Base-by-base conservation (phyloP, 2,888 invertebrate species). In the Drosophila falleni region DNA sequence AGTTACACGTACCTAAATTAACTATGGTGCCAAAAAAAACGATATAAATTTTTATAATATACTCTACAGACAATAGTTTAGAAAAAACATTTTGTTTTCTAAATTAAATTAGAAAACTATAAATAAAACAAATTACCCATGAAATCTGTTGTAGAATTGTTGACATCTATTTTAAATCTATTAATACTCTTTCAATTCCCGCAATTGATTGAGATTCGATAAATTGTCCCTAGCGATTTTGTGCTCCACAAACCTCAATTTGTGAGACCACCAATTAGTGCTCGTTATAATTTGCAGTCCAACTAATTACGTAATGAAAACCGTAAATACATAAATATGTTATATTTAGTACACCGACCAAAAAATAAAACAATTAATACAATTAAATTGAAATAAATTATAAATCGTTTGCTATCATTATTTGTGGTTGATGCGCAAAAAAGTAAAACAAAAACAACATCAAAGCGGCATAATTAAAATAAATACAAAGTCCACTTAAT, bases 391-490 rank as follows among this genome's bases (percentile, higher is more conserved):
- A 58, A 69, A 83, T 74, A 64, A 67, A 80, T 82, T 62, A 66
- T 59, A 62, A 71, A 71, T 75, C 49, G 55, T 63, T 65, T 54
- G 53, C 39, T 37, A 69, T 59, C 41, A 49, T 51, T 53, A 55
- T 63, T 53, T 50, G 47, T 26, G 19, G 54, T 35, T 61, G 49
- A 16, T 64, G 56, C 31, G 46, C 42, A 67, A 44, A 49, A 55
- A 23, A 64, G n/a, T 55, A 39, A 59, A 53, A 23, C n/a, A 19
- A 33, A 31, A 39, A 19, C 5, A 44, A 71, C 72, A 58, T 81
- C 77, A 81, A 85, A 55, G 86, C 74, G 77, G 74, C 74, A 50
- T 78, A 87, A 81, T 84, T 87, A 81, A 71, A 67, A 41, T 59
- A 69, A 80, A 78, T 53, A 47, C 63, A 62, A 76, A 73, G 39